Evolutionary conservation across 2,888 invertebrate species (phyloP), one percentile per base, ranked within the genome.

Genomic region (Pycnomerus fuliginosus): DNA sequence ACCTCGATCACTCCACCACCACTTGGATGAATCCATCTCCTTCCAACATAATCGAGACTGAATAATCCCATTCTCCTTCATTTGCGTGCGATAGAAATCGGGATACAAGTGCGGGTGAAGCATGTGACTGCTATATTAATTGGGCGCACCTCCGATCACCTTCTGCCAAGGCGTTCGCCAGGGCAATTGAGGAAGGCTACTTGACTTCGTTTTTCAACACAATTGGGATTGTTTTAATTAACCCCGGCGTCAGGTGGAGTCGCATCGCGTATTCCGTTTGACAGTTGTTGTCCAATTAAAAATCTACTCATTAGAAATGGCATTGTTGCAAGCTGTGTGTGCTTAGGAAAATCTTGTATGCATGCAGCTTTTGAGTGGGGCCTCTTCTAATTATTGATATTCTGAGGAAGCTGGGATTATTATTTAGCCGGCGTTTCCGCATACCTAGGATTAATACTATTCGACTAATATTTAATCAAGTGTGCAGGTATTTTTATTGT

Each of bases 271-370:
- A 62, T 62, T 61, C 62, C 52, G 61, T 62, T 62, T 62, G 62
- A 59, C 60, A 61, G 55, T 58, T 59, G 56, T 61, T 52, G 53
- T 59, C 62, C 64, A 64, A 64, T 64, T 64, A 64, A 62, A 64
- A 64, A 64, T 59, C 51, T 56, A 48, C 61, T 61, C 61, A 59
- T 61, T 60, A 59, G 55, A 59, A 58, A 53, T 53, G 52, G 39
- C 51, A 53, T 53, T 41, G 41, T 40, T 33, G 40, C 22, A 23
- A 27, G 24, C 15, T 24, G 27, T 16, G 14, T 32, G 39, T 39
- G 14, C 39, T 39, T 17, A 16, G 17, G 20, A 29, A 12, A 39
- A 39, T 39, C 39, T 39, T 39, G 23, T 38, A 29, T 37, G 38
- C 22, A 29, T 8, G 5, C 7, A 20, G 20, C 5, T 7, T 37